Evolutionary conservation across 2,113 vertebrate species (phyloP).

Genomic region (Sisor rabdophorus): DNA sequence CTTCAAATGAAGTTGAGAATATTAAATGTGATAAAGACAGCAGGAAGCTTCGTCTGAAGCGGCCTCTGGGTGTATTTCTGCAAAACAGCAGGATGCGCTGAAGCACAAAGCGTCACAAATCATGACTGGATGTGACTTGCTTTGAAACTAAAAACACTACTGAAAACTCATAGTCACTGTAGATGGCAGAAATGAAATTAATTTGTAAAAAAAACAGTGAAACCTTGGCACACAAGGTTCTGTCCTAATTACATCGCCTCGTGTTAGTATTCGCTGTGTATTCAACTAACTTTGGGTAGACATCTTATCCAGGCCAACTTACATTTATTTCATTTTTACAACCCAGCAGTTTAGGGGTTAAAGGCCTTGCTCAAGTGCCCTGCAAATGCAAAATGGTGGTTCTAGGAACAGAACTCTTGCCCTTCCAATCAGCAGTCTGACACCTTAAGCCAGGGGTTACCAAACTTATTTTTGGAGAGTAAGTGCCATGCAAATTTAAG

Average conservation of each 20-base stretch:
- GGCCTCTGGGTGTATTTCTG: slow-evolving; percentile 27
- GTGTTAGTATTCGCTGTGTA: background rate
- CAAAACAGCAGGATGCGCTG: slow-evolving; percentile 24
- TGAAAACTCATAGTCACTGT: background rate
- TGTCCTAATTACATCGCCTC: background rate
- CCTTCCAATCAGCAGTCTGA: too few relatives aligned
- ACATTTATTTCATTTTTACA: too few relatives aligned
- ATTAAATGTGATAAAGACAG: slow-evolving; percentile 40
- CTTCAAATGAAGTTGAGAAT: slow-evolving; percentile 40
- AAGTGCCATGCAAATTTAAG: too few relatives aligned
- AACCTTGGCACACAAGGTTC: background rate
- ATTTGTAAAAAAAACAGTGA: background rate
- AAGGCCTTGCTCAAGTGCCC: too few relatives aligned
- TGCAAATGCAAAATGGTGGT: too few relatives aligned
- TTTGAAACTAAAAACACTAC: background rate
- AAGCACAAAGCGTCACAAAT: slow-evolving; percentile 1
- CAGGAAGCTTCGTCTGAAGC: slow-evolving; percentile 34
- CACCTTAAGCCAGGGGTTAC: too few relatives aligned
- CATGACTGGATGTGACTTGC: slow-evolving; percentile 7
- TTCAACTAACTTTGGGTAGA: too few relatives aligned
- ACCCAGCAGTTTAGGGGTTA: too few relatives aligned
- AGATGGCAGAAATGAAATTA: background rate
- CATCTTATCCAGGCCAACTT: too few relatives aligned
- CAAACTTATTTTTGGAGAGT: too few relatives aligned
- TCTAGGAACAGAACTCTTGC: too few relatives aligned